Conservation (phyloP, 2,113 vertebrate genomes). For the Phylloscopus trochilus region DNA sequence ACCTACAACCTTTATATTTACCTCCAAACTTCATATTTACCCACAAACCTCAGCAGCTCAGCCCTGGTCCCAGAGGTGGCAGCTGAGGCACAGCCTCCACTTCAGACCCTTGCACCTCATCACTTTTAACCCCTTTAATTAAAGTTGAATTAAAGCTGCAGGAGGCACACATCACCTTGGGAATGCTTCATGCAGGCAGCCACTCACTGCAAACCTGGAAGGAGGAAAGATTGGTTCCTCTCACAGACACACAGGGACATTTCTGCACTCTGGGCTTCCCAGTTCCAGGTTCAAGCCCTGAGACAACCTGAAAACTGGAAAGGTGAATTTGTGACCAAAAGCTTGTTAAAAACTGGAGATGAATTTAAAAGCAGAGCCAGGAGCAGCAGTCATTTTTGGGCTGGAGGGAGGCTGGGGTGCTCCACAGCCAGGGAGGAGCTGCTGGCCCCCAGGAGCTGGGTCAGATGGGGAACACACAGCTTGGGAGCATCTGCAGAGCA, state of each 20-base stretch:
- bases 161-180: neutral
- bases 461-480: neutral
- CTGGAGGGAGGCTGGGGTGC: neutral
- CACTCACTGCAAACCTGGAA: neutral
- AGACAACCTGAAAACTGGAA: neutral
- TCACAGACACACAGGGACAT: neutral
- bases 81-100: neutral
- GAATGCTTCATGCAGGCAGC: neutral
- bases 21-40: no score
- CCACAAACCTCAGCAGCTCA: neutral
- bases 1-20: neutral
- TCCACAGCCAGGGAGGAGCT: neutral
- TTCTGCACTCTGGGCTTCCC: neutral
- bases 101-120: no score
- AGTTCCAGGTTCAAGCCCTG: neutral
- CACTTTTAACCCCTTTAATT: neutral
- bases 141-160: neutral
- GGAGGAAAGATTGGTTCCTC: neutral
- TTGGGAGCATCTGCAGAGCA: constrained; percentile 48
- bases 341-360: neutral
- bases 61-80: neutral
- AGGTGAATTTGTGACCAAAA: neutral
- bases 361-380: neutral
- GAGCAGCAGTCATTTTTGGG: neutral
- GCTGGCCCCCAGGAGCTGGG: constrained; percentile 4